A percentile compares a stretch with the other conserved stretches of the same genome.
phyloP scores from a whole-genome alignment of 1,140 invertebrate genomes.

The Mya arenaria region DNA sequence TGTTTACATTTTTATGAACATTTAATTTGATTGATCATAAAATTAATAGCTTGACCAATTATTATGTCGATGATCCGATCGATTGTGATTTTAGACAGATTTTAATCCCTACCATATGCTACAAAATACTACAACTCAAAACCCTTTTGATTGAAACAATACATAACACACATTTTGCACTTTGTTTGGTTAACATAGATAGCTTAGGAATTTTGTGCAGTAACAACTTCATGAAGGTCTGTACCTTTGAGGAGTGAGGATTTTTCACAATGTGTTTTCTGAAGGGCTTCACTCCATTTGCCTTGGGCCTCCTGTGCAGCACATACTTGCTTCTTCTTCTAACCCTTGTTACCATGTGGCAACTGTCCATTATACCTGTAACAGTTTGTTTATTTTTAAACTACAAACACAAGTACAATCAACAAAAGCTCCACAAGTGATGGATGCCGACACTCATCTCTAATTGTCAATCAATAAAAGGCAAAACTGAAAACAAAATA shows the following conservation, averaged over 20 bases:
- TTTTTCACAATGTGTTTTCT: slow-evolving; percentile 96
- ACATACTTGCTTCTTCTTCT: slow-evolving; percentile 96
- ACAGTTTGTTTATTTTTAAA: slow-evolving; percentile 49
- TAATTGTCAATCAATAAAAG: neutral
- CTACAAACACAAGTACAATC: neutral
- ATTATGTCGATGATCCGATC: too few relatives aligned
- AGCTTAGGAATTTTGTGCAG: too few relatives aligned
- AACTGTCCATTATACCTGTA: slow-evolving; percentile 97
- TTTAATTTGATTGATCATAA: too few relatives aligned
- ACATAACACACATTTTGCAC: too few relatives aligned
- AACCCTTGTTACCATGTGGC: slow-evolving; percentile 94
- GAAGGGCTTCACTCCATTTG: slow-evolving; percentile 96
- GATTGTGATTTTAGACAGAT: too few relatives aligned
- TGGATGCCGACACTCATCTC: neutral
- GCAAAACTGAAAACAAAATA: neutral
- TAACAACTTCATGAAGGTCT: too few relatives aligned
- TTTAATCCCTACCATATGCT: too few relatives aligned
- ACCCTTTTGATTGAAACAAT: too few relatives aligned
- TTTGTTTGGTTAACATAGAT: too few relatives aligned
- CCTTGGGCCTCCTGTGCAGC: slow-evolving; percentile 89
- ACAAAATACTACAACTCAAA: too few relatives aligned
- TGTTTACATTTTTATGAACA: too few relatives aligned
- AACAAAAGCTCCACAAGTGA: neutral
- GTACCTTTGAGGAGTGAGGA: slow-evolving; percentile 86
- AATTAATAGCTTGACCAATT: too few relatives aligned